These are phyloP conservation scores for Cirrhinus molitorella DNA, from an alignment of 2,797 vertebrate species.

Conservation along the genomic window DNA sequence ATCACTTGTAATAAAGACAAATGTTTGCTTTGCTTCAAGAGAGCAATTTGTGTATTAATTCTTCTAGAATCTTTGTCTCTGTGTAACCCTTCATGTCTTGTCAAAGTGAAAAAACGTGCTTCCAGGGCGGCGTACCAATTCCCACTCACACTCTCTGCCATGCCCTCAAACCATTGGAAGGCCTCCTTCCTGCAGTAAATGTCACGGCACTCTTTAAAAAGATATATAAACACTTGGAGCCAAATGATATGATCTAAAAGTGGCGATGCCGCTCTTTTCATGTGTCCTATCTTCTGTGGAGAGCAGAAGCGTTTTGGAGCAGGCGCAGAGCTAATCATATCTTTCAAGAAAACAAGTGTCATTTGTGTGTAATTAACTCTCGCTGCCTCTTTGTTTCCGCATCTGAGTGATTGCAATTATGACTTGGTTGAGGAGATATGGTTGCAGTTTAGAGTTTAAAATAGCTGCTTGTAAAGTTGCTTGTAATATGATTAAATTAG, in stretches of 20 bases:
- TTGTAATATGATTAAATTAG: not conserved
- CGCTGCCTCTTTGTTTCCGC: conserved; percentile 14
- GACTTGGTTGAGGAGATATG: not conserved
- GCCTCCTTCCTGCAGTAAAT: conserved; percentile 76
- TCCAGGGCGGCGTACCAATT: conserved; percentile 67
- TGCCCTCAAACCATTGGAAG: conserved; percentile 79
- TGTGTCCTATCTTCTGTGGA: conserved; percentile 58
- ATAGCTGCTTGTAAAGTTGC: not conserved
- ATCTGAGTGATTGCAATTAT: conserved; percentile 24
- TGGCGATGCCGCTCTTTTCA: conserved; percentile 60
- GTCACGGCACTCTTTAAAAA: conserved; percentile 67
- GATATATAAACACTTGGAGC: conserved; percentile 69
- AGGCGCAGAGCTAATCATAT: conserved; percentile 40
- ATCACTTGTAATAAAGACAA: not conserved
- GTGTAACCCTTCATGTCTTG: not conserved
- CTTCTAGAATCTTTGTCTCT: not conserved
- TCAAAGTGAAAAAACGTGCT: conserved; percentile 43
- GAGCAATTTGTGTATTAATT: not conserved
- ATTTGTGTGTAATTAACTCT: conserved; percentile 43
- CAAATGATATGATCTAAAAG: conserved; percentile 73
- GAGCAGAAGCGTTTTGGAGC: conserved; percentile 31
- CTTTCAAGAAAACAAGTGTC: conserved; percentile 32
- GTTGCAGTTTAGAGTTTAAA: not conserved
- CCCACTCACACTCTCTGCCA: conserved; percentile 66
- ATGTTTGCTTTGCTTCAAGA: conserved; percentile 1